Percentiles rank a stretch among this genome's conserved stretches.
Evolutionary conservation across 2,113 vertebrate species (phyloP).

Genomic region (Nerophis lumbriciformis): DNA sequence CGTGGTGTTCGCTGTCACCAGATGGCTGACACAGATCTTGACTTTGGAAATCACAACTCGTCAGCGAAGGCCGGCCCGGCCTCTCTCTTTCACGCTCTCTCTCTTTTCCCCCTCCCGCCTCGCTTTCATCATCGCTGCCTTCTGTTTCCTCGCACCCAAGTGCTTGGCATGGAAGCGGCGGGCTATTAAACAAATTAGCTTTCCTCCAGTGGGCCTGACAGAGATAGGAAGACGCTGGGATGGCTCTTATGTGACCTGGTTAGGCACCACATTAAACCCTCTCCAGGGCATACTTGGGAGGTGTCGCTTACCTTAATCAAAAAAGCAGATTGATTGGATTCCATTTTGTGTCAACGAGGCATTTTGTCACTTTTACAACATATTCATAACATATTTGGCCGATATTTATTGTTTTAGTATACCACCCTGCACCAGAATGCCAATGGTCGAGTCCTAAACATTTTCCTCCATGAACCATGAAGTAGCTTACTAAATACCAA

Average conservation of each 20-base stretch:
- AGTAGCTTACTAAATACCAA: too few relatives aligned
- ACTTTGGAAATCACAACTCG: constrained; percentile 56
- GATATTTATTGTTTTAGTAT: too few relatives aligned
- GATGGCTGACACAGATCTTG: constrained; percentile 65
- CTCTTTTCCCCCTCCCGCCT: constrained; percentile 27
- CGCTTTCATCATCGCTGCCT: constrained; percentile 40
- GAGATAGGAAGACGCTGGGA: constrained; percentile 53
- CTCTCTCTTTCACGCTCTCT: constrained; percentile 15
- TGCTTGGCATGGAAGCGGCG: constrained; percentile 32
- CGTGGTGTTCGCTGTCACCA: constrained; percentile 47
- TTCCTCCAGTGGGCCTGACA: constrained; percentile 49
- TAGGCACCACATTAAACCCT: constrained; percentile 53
- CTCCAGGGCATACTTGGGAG: constrained; percentile 49
- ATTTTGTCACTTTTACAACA: constrained; percentile 11
- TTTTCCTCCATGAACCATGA: too few relatives aligned
- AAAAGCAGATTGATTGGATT: constrained; percentile 18
- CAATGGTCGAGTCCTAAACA: too few relatives aligned
- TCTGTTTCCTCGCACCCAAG: constrained; percentile 52
- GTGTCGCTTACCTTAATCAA: constrained; percentile 57
- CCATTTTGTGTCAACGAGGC: constrained; percentile 8
- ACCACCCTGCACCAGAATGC: too few relatives aligned
- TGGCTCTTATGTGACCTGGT: constrained; percentile 58
- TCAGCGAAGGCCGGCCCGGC: constrained; percentile 34
- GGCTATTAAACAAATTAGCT: constrained; percentile 71
- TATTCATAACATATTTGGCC: too few relatives aligned